Percentiles rank a stretch among this genome's conserved stretches.
These are phyloP conservation scores for Coelopa frigida DNA, from an alignment of 1,140 invertebrate genomes.

Conservation along the genomic window DNA sequence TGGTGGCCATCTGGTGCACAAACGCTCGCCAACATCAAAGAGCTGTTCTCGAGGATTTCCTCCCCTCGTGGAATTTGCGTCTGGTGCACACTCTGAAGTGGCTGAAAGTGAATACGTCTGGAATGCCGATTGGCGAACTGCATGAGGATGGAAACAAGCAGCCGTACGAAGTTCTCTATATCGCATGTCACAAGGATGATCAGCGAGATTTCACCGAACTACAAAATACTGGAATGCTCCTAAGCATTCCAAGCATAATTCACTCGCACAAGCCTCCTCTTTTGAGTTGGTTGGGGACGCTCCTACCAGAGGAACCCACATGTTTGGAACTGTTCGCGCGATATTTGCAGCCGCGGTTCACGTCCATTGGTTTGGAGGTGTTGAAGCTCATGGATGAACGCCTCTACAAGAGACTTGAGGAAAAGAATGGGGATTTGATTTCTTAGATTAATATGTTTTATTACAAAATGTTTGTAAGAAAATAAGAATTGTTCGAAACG, in stretches of 20 bases:
- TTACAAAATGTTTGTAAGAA: too few species aligned
- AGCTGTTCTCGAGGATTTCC: slow-evolving; percentile 61
- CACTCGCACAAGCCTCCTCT: slow-evolving; percentile 89
- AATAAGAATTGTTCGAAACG: too few species aligned
- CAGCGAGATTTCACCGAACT: slow-evolving; percentile 14
- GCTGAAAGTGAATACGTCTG: slow-evolving; percentile 58
- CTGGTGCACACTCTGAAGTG: slow-evolving; percentile 74
- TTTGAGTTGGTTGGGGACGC: slow-evolving; percentile 42
- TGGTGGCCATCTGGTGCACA: slow-evolving; percentile 80
- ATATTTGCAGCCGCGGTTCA: slow-evolving; percentile 75
- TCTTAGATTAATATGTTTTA: too few species aligned
- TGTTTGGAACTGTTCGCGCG: slow-evolving; percentile 85
- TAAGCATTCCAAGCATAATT: slow-evolving; percentile 80
- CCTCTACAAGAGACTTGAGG: slow-evolving; percentile 44
- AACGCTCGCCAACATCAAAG: slow-evolving; percentile 65
- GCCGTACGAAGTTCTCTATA: slow-evolving; percentile 73
- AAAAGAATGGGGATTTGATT: too few species aligned
- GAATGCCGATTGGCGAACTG: slow-evolving; percentile 20
- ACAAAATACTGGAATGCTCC: slow-evolving; percentile 21
- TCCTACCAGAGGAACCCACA: slow-evolving; percentile 51
- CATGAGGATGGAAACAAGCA: slow-evolving; percentile 56
- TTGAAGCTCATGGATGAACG: slow-evolving; percentile 66
- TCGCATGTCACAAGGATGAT: slow-evolving; percentile 51
- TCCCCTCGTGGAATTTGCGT: slow-evolving; percentile 68
- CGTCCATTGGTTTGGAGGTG: slow-evolving; percentile 78